Evolutionary conservation across 2,797 vertebrate genomes (phyloP).

Genomic region (Macroramphosus scolopax): DNA sequence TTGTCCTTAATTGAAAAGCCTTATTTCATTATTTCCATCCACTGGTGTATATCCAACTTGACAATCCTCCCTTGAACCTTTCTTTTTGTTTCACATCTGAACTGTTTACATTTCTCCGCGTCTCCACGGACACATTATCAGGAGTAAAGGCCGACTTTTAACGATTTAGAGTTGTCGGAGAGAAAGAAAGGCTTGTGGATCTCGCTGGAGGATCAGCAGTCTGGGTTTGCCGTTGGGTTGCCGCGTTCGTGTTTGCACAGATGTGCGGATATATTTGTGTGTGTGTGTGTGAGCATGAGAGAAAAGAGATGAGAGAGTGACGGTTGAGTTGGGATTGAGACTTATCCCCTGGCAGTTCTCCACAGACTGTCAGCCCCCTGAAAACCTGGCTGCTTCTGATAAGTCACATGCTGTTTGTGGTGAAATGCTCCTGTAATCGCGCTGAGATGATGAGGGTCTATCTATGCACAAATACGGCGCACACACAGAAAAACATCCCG

Average conservation of each 20-base stretch:
- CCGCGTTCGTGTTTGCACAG: slow-evolving; percentile 43
- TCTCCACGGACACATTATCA: slow-evolving; percentile 38
- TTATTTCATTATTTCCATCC: slow-evolving; percentile 14
- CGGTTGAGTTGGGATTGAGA: slow-evolving; percentile 58
- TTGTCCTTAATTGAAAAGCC: neutral
- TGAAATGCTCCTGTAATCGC: slow-evolving; percentile 51
- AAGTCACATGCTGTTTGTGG: slow-evolving; percentile 61
- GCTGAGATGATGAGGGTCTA: slow-evolving; percentile 46
- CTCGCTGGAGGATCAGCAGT: slow-evolving; percentile 37
- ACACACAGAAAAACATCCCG: slow-evolving; percentile 17
- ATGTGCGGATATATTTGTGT: slow-evolving; percentile 22
- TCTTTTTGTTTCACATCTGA: slow-evolving; percentile 24
- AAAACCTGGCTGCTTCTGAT: slow-evolving; percentile 62
- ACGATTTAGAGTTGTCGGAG: slow-evolving; percentile 16
- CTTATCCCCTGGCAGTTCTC: slow-evolving; percentile 51
- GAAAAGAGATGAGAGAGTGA: slow-evolving; percentile 35
- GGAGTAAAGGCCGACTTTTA: slow-evolving; percentile 31
- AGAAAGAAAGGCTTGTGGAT: slow-evolving; percentile 31
- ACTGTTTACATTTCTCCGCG: slow-evolving; percentile 18
- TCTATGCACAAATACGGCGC: slow-evolving; percentile 44
- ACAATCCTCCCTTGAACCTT: slow-evolving; percentile 20
- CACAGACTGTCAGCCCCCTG: slow-evolving; percentile 58
- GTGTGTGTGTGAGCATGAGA: neutral
- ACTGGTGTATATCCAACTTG: slow-evolving; percentile 10
- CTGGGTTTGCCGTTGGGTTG: slow-evolving; percentile 29